Evolutionary conservation across 2,797 vertebrate genomes (phyloP).

Genomic region (Dromococcyx pavoninus): DNA sequence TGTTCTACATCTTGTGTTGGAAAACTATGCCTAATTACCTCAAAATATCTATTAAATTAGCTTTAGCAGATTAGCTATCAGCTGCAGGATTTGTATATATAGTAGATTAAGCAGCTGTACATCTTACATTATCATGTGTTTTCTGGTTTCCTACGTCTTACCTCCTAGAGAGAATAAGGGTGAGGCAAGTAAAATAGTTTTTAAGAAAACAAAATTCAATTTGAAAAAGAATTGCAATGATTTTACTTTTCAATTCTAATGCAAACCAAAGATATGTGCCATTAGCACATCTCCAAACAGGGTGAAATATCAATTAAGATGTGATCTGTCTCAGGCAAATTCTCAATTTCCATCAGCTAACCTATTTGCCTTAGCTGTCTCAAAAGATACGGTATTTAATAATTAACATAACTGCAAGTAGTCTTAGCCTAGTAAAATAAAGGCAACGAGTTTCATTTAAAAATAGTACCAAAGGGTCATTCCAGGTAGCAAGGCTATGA

Average conservation of each 20-base stretch:
- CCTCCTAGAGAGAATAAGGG: conserved; percentile 30
- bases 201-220: conserved; percentile 8
- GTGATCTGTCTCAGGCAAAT: conserved; percentile 42
- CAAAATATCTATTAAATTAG: conserved; percentile 60
- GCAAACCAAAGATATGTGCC: not conserved
- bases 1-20: not conserved
- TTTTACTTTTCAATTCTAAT: not conserved
- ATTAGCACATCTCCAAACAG: not conserved
- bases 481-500: not conserved
- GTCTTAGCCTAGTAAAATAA: conserved; percentile 43
- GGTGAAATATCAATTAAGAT: conserved; percentile 58
- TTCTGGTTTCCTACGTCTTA: not conserved
- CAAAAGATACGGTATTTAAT: conserved; percentile 49
- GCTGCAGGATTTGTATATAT: conserved; percentile 17
- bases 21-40: conserved; percentile 55
- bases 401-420: conserved; percentile 55
- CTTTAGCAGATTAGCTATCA: not conserved
- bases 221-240: not conserved
- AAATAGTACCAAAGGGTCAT: conserved; percentile 35
- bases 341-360: conserved; percentile 58
- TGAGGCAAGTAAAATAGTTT: conserved; percentile 1
- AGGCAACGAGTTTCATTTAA: not conserved
- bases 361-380: conserved; percentile 58
- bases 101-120: conserved; percentile 34
- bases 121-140: not conserved